Evolutionary conservation across 2,888 invertebrate species (phyloP).

Genomic region (Ceraclea dissimilis): DNA sequence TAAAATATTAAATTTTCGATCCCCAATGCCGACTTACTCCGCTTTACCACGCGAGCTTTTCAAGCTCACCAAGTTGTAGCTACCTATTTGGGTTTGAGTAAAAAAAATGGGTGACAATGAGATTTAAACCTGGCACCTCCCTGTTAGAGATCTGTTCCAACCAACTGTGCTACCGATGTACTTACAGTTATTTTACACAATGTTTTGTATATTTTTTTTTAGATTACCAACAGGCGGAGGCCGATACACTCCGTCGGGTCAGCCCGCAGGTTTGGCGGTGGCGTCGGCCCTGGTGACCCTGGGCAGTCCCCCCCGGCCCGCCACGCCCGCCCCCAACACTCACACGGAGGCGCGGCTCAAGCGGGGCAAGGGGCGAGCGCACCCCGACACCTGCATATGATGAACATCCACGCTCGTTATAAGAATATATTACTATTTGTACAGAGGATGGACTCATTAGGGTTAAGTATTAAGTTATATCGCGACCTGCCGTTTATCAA

Average conservation of each 20-base stretch:
- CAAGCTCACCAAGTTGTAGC: too few relatives aligned
- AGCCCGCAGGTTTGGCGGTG: conserved; percentile 77
- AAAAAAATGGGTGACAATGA: too few relatives aligned
- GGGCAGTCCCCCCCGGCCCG: conserved; percentile 57
- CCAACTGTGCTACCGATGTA: too few relatives aligned
- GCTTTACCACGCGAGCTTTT: too few relatives aligned
- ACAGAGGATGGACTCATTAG: not conserved
- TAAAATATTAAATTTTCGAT: too few relatives aligned
- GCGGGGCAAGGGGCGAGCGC: conserved; percentile 21
- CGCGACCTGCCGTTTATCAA: too few relatives aligned
- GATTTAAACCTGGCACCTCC: too few relatives aligned
- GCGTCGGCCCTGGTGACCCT: conserved; percentile 85
- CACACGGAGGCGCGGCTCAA: conserved; percentile 18
- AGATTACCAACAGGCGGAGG: conserved; percentile 75
- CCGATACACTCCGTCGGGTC: conserved; percentile 72
- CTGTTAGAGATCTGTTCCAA: too few relatives aligned
- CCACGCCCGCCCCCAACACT: conserved; percentile 23
- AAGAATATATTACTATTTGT: not conserved
- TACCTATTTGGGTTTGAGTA: too few relatives aligned
- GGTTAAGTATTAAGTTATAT: too few relatives aligned
- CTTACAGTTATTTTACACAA: too few relatives aligned
- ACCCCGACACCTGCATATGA: conserved; percentile 26
- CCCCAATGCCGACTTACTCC: too few relatives aligned
- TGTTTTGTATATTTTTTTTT: not conserved
- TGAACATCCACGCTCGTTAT: conserved; percentile 1